Percentiles rank a stretch among this genome's conserved stretches.
These are phyloP conservation scores for Dascyllus trimaculatus DNA, from an alignment of 2,113 vertebrate species.

Conservation along the genomic window DNA sequence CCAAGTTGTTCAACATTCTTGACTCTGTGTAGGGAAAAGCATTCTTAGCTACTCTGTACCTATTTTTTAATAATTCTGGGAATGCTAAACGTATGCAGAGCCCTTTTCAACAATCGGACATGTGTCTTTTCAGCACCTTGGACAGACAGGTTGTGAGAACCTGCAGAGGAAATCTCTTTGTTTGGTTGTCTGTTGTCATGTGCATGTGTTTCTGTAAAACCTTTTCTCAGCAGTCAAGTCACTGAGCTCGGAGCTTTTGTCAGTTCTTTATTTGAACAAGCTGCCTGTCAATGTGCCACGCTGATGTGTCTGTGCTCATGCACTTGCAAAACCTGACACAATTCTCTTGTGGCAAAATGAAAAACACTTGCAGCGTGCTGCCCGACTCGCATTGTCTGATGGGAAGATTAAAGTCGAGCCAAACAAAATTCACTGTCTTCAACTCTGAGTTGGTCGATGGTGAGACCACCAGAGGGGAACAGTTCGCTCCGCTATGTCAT, in stretches of 20 bases:
- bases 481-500: constrained; percentile 70
- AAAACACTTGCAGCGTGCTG: constrained; percentile 65
- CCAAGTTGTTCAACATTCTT: constrained; percentile 38
- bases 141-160: constrained; percentile 54
- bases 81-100: constrained; percentile 37
- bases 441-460: constrained; percentile 51
- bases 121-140: constrained; percentile 55
- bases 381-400: constrained; percentile 67
- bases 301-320: constrained; percentile 56
- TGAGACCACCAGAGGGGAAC: constrained; percentile 77
- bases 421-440: constrained; percentile 71
- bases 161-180: constrained; percentile 52
- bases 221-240: constrained; percentile 47
- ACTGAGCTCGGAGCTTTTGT: constrained; percentile 54
- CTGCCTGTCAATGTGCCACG: constrained; percentile 75
- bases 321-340: constrained; percentile 72
- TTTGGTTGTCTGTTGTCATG: constrained; percentile 78
- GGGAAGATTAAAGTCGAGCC: constrained; percentile 75
- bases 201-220: constrained; percentile 64
- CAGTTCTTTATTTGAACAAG: constrained; percentile 81
- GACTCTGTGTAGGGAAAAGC: constrained; percentile 26
- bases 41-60: constrained; percentile 56
- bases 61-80: constrained; percentile 49
- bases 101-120: constrained; percentile 37
- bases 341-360: constrained; percentile 71